These are phyloP conservation scores for Antrozous pallidus DNA, from an alignment of 2,797 vertebrate genomes.

Conservation along the genomic window DNA sequence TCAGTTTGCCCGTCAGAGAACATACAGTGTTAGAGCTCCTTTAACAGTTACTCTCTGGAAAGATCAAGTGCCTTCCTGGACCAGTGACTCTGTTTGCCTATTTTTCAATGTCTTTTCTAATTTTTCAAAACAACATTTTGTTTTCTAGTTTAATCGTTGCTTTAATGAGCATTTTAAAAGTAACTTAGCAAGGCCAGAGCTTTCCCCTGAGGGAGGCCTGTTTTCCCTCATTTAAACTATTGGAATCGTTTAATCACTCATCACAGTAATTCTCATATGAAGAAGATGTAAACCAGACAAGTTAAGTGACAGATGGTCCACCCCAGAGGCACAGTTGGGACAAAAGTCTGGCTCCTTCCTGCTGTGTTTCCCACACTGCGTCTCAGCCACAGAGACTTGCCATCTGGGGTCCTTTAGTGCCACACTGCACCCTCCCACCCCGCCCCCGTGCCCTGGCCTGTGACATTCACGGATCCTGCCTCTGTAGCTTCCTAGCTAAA, in stretches of 20 bases:
- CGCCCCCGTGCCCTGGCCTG: not conserved
- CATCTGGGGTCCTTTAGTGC: not conserved
- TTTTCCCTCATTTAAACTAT: not conserved
- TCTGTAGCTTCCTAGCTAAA: not conserved
- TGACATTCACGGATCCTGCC: not conserved
- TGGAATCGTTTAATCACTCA: not conserved
- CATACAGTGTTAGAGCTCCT: not conserved
- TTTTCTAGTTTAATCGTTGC: not conserved
- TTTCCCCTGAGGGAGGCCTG: not conserved
- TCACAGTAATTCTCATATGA: not conserved
- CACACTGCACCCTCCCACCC: fast-evolving
- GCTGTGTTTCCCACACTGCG: not conserved
- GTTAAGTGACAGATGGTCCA: not conserved
- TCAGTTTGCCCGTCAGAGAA: not conserved
- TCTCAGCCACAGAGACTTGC: not conserved
- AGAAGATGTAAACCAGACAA: not conserved
- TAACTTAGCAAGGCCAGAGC: not conserved
- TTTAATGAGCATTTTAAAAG: not conserved
- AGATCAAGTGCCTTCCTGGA: not conserved
- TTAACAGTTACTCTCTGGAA: not conserved
- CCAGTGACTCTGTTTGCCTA: not conserved
- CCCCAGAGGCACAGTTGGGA: not conserved
- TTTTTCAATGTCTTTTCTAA: not conserved
- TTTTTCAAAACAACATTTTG: not conserved
- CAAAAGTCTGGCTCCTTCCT: not conserved